These are phyloP conservation scores for Erethizon dorsatum DNA, from an alignment of 2,797 vertebrate genomes.

Conservation along the genomic window DNA sequence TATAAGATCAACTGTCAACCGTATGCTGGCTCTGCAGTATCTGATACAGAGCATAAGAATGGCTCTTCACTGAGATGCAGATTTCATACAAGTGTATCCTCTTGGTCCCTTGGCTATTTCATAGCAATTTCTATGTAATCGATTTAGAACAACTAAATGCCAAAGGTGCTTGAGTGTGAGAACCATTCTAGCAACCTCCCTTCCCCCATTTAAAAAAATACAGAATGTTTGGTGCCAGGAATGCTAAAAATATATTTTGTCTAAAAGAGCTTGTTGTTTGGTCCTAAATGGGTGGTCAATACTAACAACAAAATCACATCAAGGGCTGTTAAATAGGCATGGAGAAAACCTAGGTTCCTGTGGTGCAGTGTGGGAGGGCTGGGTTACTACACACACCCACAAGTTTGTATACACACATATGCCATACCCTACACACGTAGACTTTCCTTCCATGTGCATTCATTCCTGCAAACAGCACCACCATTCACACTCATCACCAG, in stretches of 20 bases:
- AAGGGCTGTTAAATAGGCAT: slow-evolving; percentile 33
- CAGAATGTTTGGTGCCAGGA: not conserved
- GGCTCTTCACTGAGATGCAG: not conserved
- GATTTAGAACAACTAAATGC: not conserved
- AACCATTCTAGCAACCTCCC: not conserved
- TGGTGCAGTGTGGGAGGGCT: not conserved
- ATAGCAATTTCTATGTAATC: not conserved
- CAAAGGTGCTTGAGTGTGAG: not conserved
- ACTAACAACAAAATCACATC: slow-evolving; percentile 61
- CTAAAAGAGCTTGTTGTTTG: slow-evolving; percentile 55
- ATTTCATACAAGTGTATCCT: not conserved
- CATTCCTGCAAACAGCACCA: not conserved
- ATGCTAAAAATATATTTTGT: slow-evolving; percentile 70
- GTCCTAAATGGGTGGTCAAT: slow-evolving; percentile 61
- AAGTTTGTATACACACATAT: not conserved
- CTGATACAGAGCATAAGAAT: too few relatives aligned
- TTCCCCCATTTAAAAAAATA: slow-evolving; percentile 25
- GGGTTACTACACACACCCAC: not conserved
- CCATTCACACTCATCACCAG: not conserved
- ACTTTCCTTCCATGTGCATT: not conserved
- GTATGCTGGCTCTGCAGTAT: not conserved
- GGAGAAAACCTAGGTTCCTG: slow-evolving; percentile 23
- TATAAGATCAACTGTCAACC: not conserved
- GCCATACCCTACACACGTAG: too few relatives aligned
- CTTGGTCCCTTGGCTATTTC: not conserved